Base-by-base conservation (phyloP, 2,888 invertebrate genomes). In the Phengaris arion region DNA sequence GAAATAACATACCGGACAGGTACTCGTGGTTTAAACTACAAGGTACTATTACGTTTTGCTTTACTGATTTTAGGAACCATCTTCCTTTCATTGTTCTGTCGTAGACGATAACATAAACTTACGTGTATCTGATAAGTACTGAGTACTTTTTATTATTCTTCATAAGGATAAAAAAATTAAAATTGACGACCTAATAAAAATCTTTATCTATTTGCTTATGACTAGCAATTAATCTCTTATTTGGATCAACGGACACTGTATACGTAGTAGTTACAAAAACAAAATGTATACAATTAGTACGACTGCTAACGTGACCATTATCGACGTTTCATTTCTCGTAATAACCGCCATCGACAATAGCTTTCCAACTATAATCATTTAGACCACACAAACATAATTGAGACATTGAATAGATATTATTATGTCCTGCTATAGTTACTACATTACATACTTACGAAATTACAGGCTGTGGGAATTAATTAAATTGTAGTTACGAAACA, bases 371-470 rank as follows among this genome's bases (percentile, higher is more conserved):
- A 86, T 91, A 90, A 91, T 91, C 83, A 87, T 83, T 83, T 82
- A 77, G 93, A 91, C 93, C 93, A 92, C 93, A 92, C 93, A 89
- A 84, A 81, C 82, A 83, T 91, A 90, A 92, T 93, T 91, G 92
- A 93, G 91, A 90, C 89, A 90, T 89, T 85, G 85, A 84, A 85
- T 88, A 84, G 81, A 84, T 86, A 87, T 87, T 85, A 87, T 88
- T 87, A 87, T 82, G 78, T 83, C 76, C 69, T 75, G 74, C 35
- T 52, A 64, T 74, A 68, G 35, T 68, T 22, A 74, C 46, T 57
- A 68, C 64, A 45, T 74, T n/a, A 74, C 81, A 83, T 83, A 22
- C 22, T 22, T 22, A 82, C 82, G 83, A 83, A 84, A 84, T 81
- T 79, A 77, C 78, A 76, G 74, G 54, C 12, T 12, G 79, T 80